These are phyloP conservation scores for Ornithoptera alexandrae DNA, from an alignment of 2,888 invertebrate species.

Conservation along the genomic window DNA sequence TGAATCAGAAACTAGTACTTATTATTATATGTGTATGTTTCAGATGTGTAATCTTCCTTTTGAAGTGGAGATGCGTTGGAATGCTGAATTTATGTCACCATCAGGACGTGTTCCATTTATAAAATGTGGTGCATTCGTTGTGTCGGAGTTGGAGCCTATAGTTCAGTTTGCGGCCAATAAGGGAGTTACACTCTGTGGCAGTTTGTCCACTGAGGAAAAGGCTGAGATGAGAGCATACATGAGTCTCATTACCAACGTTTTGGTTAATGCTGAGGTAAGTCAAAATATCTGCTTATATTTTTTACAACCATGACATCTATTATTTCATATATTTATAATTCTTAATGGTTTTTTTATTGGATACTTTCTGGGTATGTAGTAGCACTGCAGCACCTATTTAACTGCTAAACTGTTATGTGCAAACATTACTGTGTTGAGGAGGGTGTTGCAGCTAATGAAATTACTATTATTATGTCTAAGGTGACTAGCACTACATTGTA, in stretches of 20 bases:
- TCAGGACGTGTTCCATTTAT: constrained; percentile 96
- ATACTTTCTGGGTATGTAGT: no score
- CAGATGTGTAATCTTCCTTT: constrained; percentile 93
- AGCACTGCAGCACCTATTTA: no score
- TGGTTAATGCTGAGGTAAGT: constrained; percentile 93
- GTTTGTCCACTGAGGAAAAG: constrained; percentile 86
- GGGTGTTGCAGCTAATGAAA: no score
- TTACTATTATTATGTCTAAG: no score
- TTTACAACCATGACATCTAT: background rate
- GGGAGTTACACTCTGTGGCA: constrained; percentile 86
- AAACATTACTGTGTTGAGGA: no score
- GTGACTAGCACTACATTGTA: no score
- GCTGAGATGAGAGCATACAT: constrained; percentile 97
- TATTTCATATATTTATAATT: no score
- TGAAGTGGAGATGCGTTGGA: constrained; percentile 89
- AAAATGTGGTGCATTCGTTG: constrained; percentile 91
- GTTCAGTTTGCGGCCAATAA: constrained; percentile 93
- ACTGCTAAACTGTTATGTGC: no score
- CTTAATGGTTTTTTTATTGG: no score
- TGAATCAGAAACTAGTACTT: no score
- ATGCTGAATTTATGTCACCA: constrained; percentile 98
- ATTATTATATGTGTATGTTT: constrained; percentile 8
- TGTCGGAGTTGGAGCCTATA: constrained; percentile 95
- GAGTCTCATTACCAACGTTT: constrained; percentile 91
- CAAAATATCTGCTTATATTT: background rate